These are phyloP conservation scores for Colletes gigas DNA, from an alignment of 1,140 invertebrate genomes.

Conservation along the genomic window DNA sequence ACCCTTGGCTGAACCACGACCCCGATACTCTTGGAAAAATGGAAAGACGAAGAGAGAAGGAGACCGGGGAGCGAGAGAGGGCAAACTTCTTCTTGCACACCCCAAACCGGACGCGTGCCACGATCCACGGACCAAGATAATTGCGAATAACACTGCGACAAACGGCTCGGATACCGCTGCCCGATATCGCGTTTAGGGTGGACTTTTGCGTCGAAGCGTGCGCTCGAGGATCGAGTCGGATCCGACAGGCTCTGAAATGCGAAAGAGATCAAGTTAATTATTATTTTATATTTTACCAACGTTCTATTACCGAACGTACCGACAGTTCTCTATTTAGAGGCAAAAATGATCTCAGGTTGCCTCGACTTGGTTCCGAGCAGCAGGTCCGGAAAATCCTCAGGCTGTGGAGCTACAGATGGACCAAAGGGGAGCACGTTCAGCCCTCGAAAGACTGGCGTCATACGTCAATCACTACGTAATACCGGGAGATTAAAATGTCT, in stretches of 20 bases:
- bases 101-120: conserved; percentile 75
- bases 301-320: too few relatives aligned
- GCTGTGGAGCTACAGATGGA: conserved; percentile 3
- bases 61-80: conserved; percentile 13
- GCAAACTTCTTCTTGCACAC: conserved; percentile 51
- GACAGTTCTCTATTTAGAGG: too few relatives aligned
- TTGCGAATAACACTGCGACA: conserved; percentile 80
- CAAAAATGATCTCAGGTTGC: conserved; percentile 1
- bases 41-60: conserved; percentile 17
- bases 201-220: conserved; percentile 19
- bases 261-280: too few relatives aligned
- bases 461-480: conserved; percentile 74
- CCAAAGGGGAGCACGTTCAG: conserved; percentile 39
- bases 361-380: conserved; percentile 21
- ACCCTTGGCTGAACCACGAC: conserved; percentile 52
- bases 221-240: neutral
- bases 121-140: conserved; percentile 78
- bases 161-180: conserved; percentile 73
- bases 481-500: conserved; percentile 70
- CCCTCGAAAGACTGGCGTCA: conserved; percentile 46
- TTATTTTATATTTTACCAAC: too few relatives aligned
- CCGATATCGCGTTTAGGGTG: conserved; percentile 62
- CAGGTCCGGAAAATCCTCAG: conserved; percentile 33
- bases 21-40: conserved; percentile 43
- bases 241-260: neutral